Conservation (phyloP, 2,888 invertebrate species). For the Emmelina monodactyla region DNA sequence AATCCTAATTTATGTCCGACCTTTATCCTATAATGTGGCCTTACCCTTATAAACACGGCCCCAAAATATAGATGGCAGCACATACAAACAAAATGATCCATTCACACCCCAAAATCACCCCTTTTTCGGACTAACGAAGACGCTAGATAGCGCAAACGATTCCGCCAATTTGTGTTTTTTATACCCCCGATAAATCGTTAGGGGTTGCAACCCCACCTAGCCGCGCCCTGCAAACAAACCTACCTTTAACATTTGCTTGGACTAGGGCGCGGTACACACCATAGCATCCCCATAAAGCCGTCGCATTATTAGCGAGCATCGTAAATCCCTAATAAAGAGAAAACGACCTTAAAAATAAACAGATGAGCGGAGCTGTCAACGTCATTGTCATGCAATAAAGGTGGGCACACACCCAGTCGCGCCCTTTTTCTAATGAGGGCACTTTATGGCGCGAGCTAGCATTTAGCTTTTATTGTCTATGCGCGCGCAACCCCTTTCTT, state of each 20-base stretch:
- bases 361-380: constrained; percentile 33
- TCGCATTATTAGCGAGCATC: constrained; percentile 31
- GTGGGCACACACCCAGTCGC: constrained; percentile 44
- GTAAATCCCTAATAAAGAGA: constrained; percentile 42
- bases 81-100: background rate
- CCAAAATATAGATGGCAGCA: background rate
- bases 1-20: too few species aligned
- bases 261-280: constrained; percentile 46
- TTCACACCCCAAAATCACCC: background rate
- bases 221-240: constrained; percentile 44
- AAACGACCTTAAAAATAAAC: constrained; percentile 59
- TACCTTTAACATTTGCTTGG: constrained; percentile 44
- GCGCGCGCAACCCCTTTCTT: constrained; percentile 53
- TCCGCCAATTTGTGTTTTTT: constrained; percentile 35
- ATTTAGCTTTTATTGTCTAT: constrained; percentile 52
- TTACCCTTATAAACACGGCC: background rate
- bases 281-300: constrained; percentile 36
- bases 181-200: constrained; percentile 43
- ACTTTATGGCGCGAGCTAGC: constrained; percentile 52
- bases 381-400: constrained; percentile 36
- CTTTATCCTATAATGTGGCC: too few species aligned
- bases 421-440: constrained; percentile 61
- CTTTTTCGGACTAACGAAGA: background rate
- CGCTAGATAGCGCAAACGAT: background rate
- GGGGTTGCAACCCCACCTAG: constrained; percentile 27